These are phyloP conservation scores for Romanogobio albipinnatus DNA, from an alignment of 2,113 vertebrate species.

Conservation along the genomic window DNA sequence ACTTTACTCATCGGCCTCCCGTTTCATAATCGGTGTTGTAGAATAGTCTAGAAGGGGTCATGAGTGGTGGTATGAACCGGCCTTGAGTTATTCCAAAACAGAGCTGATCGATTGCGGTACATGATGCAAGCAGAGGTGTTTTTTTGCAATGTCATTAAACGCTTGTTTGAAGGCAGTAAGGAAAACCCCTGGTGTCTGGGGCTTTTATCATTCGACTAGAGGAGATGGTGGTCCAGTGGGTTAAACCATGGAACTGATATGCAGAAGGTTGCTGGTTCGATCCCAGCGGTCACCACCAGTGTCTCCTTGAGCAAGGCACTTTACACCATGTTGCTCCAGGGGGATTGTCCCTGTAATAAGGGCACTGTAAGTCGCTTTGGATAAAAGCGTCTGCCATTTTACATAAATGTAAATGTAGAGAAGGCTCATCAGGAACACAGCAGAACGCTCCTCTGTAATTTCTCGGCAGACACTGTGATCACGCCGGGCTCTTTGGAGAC, in stretches of 20 bases:
- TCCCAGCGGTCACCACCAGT: too few species aligned
- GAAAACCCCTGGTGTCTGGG: neutral
- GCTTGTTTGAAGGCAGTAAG: neutral
- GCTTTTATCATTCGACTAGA: constrained; percentile 29
- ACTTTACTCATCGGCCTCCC: neutral
- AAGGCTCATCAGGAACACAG: constrained; percentile 8
- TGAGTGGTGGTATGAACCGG: neutral
- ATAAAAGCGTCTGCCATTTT: too few species aligned
- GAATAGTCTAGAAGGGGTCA: neutral
- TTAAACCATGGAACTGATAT: too few species aligned
- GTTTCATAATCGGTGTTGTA: neutral
- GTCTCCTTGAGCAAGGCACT: too few species aligned
- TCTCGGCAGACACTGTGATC: neutral
- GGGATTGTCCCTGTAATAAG: too few species aligned
- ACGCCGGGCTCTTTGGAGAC: neutral
- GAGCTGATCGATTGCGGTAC: neutral
- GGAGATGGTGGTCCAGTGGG: too few species aligned
- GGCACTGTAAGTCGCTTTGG: too few species aligned
- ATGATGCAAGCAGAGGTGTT: constrained; percentile 28
- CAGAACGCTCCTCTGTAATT: neutral
- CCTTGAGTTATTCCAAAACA: neutral
- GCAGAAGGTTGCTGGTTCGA: too few species aligned
- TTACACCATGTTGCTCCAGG: too few species aligned
- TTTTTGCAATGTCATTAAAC: constrained; percentile 19
- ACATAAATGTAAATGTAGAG: too few species aligned